These are phyloP conservation scores for Papilio aristodemus DNA, from an alignment of 1,140 invertebrate species.

Conservation along the genomic window DNA sequence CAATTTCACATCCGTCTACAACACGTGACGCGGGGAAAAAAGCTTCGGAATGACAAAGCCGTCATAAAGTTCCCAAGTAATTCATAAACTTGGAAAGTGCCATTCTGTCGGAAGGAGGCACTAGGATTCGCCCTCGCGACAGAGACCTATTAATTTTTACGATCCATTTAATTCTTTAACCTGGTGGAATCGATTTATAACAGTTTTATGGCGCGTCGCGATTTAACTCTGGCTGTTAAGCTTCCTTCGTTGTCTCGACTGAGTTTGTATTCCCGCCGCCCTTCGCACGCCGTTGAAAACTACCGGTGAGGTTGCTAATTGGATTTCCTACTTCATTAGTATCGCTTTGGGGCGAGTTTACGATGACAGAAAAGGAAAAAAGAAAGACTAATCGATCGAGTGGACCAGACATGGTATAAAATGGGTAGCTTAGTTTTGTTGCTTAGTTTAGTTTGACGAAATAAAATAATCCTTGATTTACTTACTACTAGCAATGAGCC, in stretches of 20 bases:
- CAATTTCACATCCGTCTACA: constrained; percentile 74
- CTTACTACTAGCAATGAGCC: neutral
- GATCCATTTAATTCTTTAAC: constrained; percentile 77
- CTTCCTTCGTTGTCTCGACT: constrained; percentile 59
- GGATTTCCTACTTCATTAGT: constrained; percentile 56
- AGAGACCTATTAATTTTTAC: constrained; percentile 77
- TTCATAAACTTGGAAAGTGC: constrained; percentile 70
- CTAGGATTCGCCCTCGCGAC: constrained; percentile 49
- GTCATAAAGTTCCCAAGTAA: constrained; percentile 75
- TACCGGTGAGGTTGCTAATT: constrained; percentile 54
- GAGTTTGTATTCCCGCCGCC: constrained; percentile 41
- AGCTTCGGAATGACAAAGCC: constrained; percentile 62
- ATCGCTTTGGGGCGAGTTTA: constrained; percentile 45
- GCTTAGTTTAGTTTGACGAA: neutral
- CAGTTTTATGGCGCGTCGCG: constrained; percentile 65
- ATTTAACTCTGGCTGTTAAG: constrained; percentile 67
- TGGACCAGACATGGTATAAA: neutral
- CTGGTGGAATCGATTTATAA: constrained; percentile 76
- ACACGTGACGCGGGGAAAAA: constrained; percentile 71
- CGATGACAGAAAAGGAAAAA: constrained; percentile 34
- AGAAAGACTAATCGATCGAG: constrained; percentile 24
- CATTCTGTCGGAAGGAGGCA: constrained; percentile 49
- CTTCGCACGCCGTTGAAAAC: constrained; percentile 54
- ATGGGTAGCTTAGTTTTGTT: neutral
- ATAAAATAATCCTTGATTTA: neutral